Evolutionary conservation across 2,888 invertebrate species (phyloP).

Genomic region (Drosophila lutescens): DNA sequence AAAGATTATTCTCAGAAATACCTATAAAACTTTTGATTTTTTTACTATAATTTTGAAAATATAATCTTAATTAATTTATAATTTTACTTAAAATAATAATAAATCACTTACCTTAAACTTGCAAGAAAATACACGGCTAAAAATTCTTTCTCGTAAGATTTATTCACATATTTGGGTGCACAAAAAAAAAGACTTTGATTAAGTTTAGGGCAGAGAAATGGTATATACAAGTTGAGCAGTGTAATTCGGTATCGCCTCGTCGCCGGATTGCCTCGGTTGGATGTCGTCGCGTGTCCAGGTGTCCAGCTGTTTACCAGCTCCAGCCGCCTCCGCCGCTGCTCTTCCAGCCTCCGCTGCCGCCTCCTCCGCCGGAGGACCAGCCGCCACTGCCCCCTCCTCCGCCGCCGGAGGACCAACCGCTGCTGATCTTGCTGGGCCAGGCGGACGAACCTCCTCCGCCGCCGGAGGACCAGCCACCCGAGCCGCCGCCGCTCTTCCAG

Average conservation of each 20-base stretch:
- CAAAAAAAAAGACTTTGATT: constrained; percentile 29
- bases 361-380: constrained; percentile 39
- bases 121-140: no score
- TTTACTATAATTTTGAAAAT: no score
- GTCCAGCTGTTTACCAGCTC: constrained; percentile 59
- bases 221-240: constrained; percentile 42
- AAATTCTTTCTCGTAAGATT: constrained; percentile 30
- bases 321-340: constrained; percentile 44
- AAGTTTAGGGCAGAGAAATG: constrained; percentile 27
- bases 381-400: constrained; percentile 15
- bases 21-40: no score
- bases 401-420: constrained; percentile 44
- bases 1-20: no score
- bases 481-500: constrained; percentile 22
- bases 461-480: constrained; percentile 40
- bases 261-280: constrained; percentile 14
- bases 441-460: constrained; percentile 39
- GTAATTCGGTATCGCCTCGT: constrained; percentile 23
- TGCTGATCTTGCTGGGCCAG: constrained; percentile 24
- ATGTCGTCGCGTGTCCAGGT: constrained; percentile 13
- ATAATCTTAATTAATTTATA: no score
- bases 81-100: background rate
- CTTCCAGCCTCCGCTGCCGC: constrained; percentile 15
- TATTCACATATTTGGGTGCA: constrained; percentile 29
- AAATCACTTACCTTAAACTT: background rate